Conservation (phyloP, 2,113 vertebrate species). For the Isichthys henryi region DNA sequence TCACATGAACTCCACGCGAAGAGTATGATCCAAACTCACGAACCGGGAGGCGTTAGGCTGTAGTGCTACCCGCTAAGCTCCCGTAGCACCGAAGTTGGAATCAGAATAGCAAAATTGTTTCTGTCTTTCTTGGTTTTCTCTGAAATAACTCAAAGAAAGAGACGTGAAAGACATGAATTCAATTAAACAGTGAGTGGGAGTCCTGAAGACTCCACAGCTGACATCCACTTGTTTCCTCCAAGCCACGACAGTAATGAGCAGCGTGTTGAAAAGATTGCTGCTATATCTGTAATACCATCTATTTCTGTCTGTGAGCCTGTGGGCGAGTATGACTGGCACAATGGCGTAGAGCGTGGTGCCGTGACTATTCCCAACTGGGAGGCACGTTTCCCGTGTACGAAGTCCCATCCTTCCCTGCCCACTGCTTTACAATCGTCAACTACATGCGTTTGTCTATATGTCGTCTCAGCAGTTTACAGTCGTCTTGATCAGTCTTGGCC, state of each 20-base stretch:
- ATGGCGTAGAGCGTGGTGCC: not conserved
- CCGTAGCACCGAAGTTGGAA: not conserved
- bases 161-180: not conserved
- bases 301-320: not conserved
- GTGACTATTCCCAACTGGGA: not conserved
- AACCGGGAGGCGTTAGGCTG: not conserved
- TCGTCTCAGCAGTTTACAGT: not conserved
- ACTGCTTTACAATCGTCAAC: not conserved
- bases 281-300: conserved; percentile 15
- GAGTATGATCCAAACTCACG: not conserved
- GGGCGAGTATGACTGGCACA: not conserved
- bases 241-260: conserved; percentile 1
- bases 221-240: not conserved
- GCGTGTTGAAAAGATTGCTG: not conserved
- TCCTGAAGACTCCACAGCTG: not conserved
- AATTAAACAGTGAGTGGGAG: not conserved
- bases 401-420: not conserved
- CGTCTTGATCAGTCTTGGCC: not conserved
- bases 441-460: not conserved
- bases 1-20: not conserved
- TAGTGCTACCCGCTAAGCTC: not conserved
- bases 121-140: not conserved
- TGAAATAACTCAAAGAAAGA: not conserved
- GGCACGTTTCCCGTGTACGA: not conserved
- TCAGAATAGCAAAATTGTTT: not conserved